Conservation (phyloP, 2,888 invertebrate genomes). For the Tridacna crocea region DNA sequence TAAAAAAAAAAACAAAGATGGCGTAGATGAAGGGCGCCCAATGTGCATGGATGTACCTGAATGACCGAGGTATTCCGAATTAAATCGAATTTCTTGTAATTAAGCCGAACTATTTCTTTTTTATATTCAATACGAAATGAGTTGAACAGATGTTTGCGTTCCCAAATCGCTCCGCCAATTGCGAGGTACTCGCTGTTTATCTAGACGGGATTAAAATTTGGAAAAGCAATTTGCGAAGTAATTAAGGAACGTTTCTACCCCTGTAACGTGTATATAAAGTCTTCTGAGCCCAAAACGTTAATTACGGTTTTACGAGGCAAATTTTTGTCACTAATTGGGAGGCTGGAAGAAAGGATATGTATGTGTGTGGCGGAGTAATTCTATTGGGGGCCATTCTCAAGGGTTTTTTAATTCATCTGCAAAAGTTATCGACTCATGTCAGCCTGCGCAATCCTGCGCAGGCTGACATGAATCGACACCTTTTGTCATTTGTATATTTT, state of each 20-base stretch:
- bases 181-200: constrained; percentile 36
- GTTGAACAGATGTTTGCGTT: constrained; percentile 22
- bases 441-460: background rate
- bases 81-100: constrained; percentile 24
- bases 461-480: background rate
- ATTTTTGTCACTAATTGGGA: constrained; percentile 28
- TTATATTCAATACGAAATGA: constrained; percentile 5
- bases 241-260: constrained; percentile 50
- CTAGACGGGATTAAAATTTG: constrained; percentile 52
- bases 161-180: constrained; percentile 12
- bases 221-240: constrained; percentile 46
- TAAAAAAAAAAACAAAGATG: too few species aligned
- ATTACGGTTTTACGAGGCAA: constrained; percentile 53
- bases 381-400: background rate
- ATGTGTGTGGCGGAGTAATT: constrained; percentile 4
- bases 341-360: background rate
- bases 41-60: constrained; percentile 20
- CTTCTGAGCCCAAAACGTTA: constrained; percentile 37
- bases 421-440: background rate
- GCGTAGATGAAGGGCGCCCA: background rate
- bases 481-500: background rate
- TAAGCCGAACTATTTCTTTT: constrained; percentile 15
- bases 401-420: background rate
- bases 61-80: constrained; percentile 22
- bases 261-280: constrained; percentile 35